A percentile compares a stretch with the other conserved stretches of the same genome.
Evolutionary conservation across 2,888 invertebrate species (phyloP).

Genomic region (Drosophila demipolita): DNA sequence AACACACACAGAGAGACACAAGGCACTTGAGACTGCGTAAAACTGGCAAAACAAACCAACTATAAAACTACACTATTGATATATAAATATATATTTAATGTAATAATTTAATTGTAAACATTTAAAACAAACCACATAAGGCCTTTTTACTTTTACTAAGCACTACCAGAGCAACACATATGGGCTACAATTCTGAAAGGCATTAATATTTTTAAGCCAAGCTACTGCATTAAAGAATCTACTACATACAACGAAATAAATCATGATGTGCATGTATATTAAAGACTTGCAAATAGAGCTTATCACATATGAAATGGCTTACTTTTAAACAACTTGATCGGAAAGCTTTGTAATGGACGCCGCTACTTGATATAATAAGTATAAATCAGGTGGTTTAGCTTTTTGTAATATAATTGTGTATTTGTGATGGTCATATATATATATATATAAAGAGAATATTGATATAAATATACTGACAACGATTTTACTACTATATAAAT

Average conservation of each 20-base stretch:
- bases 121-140: conserved; percentile 58
- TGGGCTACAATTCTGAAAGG: conserved; percentile 23
- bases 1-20: conserved; percentile 51
- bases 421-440: not conserved
- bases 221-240: not conserved
- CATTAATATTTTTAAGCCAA: not conserved
- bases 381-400: not conserved
- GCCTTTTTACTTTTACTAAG: conserved; percentile 63
- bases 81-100: conserved; percentile 69
- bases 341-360: not conserved
- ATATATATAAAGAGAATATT: not conserved
- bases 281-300: not conserved
- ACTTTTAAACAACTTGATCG: not conserved
- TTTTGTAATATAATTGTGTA: not conserved
- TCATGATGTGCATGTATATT: not conserved
- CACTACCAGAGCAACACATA: conserved; percentile 20
- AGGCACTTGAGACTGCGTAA: conserved; percentile 71
- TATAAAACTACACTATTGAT: conserved; percentile 73
- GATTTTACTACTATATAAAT: not conserved
- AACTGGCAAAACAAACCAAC: conserved; percentile 74
- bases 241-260: not conserved
- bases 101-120: conserved; percentile 75
- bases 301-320: not conserved
- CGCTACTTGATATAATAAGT: not conserved
- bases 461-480: not conserved